Conservation (phyloP, 2,888 invertebrate species). For the Hedya salicella region DNA sequence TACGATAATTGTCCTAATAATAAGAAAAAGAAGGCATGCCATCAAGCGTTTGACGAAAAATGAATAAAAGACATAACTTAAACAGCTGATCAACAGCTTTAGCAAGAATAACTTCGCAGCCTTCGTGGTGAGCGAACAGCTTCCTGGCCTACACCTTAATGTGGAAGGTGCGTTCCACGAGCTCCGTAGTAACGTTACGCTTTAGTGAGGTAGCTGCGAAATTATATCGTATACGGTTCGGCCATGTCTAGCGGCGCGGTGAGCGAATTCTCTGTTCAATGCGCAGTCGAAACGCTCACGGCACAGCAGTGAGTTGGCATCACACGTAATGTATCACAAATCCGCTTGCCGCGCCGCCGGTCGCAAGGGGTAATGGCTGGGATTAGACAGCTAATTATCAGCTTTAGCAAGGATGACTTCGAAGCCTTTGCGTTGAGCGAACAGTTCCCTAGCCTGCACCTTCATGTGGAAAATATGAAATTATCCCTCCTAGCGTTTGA, state of each 20-base stretch:
- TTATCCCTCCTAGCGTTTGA: too few species aligned
- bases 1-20: too few species aligned
- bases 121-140: slow-evolving; percentile 95
- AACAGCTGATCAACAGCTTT: slow-evolving; percentile 88
- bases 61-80: slow-evolving; percentile 64
- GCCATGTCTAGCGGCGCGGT: too few species aligned
- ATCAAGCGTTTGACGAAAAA: too few species aligned
- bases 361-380: too few species aligned
- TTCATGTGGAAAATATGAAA: slow-evolving; percentile 95
- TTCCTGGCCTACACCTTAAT: slow-evolving; percentile 96
- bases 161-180: slow-evolving; percentile 94
- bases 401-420: slow-evolving; percentile 94
- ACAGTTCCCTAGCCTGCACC: slow-evolving; percentile 95
- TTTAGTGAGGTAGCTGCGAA: slow-evolving; percentile 93
- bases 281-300: too few species aligned
- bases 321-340: too few species aligned
- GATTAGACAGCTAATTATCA: slow-evolving; percentile 83
- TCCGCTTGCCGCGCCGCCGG: too few species aligned
- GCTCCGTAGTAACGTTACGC: slow-evolving; percentile 91
- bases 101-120: slow-evolving; percentile 93
- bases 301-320: too few species aligned
- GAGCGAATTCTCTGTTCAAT: too few species aligned
- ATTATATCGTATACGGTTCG: too few species aligned
- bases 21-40: too few species aligned
- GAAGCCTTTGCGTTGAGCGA: slow-evolving; percentile 95